Evolutionary conservation across 2,797 vertebrate species (phyloP).

Genomic region (Limnodromus scolopaceus): DNA sequence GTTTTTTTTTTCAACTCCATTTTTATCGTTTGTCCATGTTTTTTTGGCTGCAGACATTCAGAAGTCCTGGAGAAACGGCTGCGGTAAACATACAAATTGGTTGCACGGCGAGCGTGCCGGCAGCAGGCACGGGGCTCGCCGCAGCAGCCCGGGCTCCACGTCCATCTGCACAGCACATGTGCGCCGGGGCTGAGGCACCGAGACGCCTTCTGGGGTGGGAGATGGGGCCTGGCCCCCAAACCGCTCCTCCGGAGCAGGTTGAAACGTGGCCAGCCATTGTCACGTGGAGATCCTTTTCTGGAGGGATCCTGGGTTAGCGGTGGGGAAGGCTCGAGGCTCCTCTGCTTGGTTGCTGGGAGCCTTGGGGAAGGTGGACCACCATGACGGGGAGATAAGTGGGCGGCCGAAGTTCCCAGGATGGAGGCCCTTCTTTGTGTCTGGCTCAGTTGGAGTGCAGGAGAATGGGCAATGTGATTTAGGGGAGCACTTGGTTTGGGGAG

Average conservation of each 20-base stretch:
- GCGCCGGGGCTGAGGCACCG: neutral
- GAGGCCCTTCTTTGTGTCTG: neutral
- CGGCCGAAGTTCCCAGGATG: neutral
- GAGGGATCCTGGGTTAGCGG: neutral
- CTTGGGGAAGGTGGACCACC: neutral
- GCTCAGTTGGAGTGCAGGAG: neutral
- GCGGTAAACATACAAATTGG: constrained; percentile 43
- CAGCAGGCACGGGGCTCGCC: neutral
- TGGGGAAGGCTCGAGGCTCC: neutral
- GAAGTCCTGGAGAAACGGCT: constrained; percentile 36
- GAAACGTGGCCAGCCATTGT: neutral
- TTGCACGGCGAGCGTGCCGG: neutral
- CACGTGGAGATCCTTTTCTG: neutral
- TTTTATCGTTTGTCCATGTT: neutral
- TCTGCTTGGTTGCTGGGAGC: neutral
- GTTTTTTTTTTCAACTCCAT: neutral
- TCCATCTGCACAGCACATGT: constrained; percentile 62
- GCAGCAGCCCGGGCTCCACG: neutral
- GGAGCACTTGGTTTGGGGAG: neutral
- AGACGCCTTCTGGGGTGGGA: neutral
- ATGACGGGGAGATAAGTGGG: neutral
- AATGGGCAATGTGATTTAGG: neutral
- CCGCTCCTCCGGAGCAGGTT: neutral
- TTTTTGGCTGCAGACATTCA: constrained; percentile 25
- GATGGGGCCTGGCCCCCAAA: neutral